Evolutionary conservation across 2,797 vertebrate genomes (phyloP).

Genomic region (Scyliorhinus canicula): DNA sequence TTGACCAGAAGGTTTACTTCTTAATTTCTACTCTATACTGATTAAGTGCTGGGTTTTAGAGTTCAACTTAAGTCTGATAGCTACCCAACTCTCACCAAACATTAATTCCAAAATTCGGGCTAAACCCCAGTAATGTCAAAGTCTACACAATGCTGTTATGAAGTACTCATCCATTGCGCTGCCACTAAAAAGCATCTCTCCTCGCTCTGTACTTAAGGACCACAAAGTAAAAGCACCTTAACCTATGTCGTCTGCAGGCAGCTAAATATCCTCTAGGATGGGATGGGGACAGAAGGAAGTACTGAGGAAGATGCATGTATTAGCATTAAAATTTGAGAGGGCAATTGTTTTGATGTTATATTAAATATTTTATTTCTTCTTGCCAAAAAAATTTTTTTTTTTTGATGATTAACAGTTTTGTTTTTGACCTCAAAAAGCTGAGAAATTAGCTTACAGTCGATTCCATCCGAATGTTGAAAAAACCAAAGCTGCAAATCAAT

Average conservation of each 20-base stretch:
- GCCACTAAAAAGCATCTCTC: background rate
- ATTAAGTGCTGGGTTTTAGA: background rate
- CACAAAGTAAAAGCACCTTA: background rate
- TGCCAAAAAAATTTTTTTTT: background rate
- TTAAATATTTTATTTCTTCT: background rate
- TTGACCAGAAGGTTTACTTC: background rate
- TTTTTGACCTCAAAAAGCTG: background rate
- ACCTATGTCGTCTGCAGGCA: background rate
- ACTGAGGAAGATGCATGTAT: background rate
- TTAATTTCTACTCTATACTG: background rate
- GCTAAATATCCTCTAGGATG: background rate
- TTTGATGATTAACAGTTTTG: background rate
- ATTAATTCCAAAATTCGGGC: background rate
- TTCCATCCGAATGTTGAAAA: background rate
- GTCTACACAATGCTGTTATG: background rate
- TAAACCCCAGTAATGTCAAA: background rate
- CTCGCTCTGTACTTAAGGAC: background rate
- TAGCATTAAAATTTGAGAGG: background rate
- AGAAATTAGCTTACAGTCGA: background rate
- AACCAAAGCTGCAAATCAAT: background rate
- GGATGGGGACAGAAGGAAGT: background rate
- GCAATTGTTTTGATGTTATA: background rate
- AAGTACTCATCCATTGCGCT: background rate
- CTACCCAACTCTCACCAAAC: background rate
- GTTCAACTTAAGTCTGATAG: background rate